Evolutionary conservation across 1,140 invertebrate genomes (phyloP), one percentile per base, ranked within the genome.

Genomic region (Antheraea mylitta): DNA sequence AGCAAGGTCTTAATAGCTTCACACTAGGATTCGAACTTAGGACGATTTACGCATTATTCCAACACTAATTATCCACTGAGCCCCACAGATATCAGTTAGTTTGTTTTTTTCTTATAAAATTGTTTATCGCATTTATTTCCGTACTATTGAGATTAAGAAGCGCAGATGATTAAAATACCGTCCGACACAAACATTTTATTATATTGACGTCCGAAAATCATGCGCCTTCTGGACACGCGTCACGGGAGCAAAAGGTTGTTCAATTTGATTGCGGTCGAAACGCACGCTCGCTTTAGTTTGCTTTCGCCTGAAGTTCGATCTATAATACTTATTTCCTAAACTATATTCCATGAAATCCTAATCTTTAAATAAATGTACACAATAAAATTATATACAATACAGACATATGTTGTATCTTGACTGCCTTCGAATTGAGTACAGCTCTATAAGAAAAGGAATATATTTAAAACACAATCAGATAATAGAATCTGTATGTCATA

Each of bases 181-280:
- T 53, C 13, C 45, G 45, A 53, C 11, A n/a, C 16, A 53, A 53
- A 53, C 45, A n/a, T 6, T 13, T 53, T 6, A 53, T 53, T 53
- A 53, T 53, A 13, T 53, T 53, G 45, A 53, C 45, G 13, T 53
- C 45, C 13, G 45, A 53, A 63, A 63, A 63, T 63, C 22, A 22
- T 36, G 36, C 61, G 16, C 22, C 22, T 63, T 18, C 16, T 13
- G 61, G 61, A 63, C 16, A 63, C 61, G 22, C 61, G 61, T 63
- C 22, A 63, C 61, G 61, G 61, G 3, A 63, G 61, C 19, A 53
- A 53, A 63, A 36, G 10, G 36, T 16, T 30, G 19, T 63, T 16
- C 37, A 37, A 63, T 63, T 37, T 63, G 10, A 37, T 36, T 63
- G 61, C 30, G 61, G 61, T 63, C 61, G 61, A 36, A 13, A 37